phyloP scores from a whole-genome alignment of 2,113 vertebrate species.

The Alligator sinensis region DNA sequence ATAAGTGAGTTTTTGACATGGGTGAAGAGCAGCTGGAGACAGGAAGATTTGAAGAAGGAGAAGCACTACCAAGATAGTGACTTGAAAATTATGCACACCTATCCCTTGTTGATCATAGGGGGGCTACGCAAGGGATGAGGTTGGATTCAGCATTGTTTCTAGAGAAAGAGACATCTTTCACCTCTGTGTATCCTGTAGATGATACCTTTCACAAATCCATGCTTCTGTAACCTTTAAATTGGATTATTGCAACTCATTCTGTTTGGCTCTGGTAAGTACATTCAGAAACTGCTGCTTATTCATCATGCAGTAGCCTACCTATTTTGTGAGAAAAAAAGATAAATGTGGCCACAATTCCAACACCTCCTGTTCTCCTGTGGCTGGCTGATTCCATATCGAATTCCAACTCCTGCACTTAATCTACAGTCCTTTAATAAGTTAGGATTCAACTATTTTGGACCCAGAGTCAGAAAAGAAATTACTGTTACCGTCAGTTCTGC shows the following conservation, averaged over 20 bases:
- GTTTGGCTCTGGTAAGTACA: neutral
- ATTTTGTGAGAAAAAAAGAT: neutral
- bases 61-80: neutral
- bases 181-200: accelerated
- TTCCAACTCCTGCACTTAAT: neutral
- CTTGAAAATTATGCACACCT: neutral
- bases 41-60: neutral
- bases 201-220: neutral
- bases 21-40: neutral
- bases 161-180: neutral
- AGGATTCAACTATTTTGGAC: neutral
- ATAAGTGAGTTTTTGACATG: neutral
- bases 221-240: neutral
- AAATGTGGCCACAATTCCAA: neutral
- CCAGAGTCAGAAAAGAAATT: neutral
- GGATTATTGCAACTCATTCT: neutral
- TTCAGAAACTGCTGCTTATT: neutral
- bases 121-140: neutral
- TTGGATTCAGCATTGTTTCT: neutral
- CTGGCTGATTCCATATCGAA: neutral
- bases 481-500: neutral
- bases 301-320: neutral
- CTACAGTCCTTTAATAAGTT: accelerated
- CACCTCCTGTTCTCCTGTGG: neutral
- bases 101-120: neutral